Evolutionary conservation across 1,140 invertebrate species (phyloP), one percentile per base, ranked within the genome.

Genomic region (Ruditapes philippinarum): DNA sequence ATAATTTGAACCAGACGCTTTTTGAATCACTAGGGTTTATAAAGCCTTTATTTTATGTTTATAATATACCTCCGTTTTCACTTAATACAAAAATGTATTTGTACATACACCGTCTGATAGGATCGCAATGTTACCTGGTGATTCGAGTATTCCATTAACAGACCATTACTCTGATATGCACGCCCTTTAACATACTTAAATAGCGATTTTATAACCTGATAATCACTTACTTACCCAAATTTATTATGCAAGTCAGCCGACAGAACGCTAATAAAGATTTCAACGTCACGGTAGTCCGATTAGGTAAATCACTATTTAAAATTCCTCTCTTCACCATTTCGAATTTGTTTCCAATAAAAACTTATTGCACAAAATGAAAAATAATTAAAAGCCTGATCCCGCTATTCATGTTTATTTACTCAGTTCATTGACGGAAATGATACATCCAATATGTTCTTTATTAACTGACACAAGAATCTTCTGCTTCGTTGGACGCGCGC

Each of bases 401-500:
- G 65, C 22, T 38, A 12, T 40, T 28, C 65, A 14, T 70, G 65
- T 70, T 70, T 70, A 40, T 70, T 70, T 70, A 70, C 65, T 38
- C 33, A 38, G 36, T 70, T 70, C 65, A 40, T 38, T 70, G 65
- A 12, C 36, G 36, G 65, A 38, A 70, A 70, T 70, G 65, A 70
- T 70, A 70, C 74, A 78, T 54, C 45, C 74, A 78, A 49, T 78
- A 45, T 54, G 70, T 42, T 42, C 40, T 74, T 74, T 74, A 74
- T 74, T 74, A 49, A 74, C 70, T 42, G 45, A 78, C 74, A 78
- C 74, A 51, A 78, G 74, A 51, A 78, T 51, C 74, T 78, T 78
- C 74, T 78, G 74, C 74, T 78, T 78, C 74, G 45, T 51, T 78
- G 45, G 45, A 78, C 74, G 74, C 74, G 74, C 74, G 74, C 45